Evolutionary conservation across 2,888 invertebrate species (phyloP).

Genomic region (Lottia scabra): DNA sequence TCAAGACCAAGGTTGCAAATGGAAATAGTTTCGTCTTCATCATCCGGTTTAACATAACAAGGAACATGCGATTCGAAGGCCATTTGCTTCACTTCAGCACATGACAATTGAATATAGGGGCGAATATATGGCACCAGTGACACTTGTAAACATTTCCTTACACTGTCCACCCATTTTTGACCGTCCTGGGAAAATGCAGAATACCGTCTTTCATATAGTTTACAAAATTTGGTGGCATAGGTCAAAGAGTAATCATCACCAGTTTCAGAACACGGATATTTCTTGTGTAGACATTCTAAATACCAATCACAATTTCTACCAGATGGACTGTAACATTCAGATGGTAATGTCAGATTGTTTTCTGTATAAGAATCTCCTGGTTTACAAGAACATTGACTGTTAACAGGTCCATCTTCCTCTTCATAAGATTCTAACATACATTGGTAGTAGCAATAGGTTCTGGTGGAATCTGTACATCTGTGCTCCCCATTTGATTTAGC

Average conservation of each 20-base stretch:
- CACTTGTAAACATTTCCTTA: conserved; percentile 30
- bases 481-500: conserved; percentile 16
- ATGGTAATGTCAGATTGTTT: conserved; percentile 10
- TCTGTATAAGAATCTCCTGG: neutral
- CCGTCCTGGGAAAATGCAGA: conserved; percentile 15
- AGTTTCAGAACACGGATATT: conserved; percentile 4
- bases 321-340: conserved; percentile 26
- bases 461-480: conserved; percentile 8
- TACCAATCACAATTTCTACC: conserved; percentile 28
- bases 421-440: conserved; percentile 26
- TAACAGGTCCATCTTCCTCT: conserved; percentile 10
- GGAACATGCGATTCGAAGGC: conserved; percentile 20
- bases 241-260: conserved; percentile 20
- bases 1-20: no score
- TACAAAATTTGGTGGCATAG: conserved; percentile 30
- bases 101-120: conserved; percentile 12
- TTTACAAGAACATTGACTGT: conserved; percentile 20
- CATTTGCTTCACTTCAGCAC: conserved; percentile 17
- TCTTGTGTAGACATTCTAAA: conserved; percentile 22
- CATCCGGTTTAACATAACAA: conserved; percentile 22
- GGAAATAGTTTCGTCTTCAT: no score
- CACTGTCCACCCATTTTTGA: conserved; percentile 28
- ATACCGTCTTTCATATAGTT: conserved; percentile 18
- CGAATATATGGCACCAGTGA: conserved; percentile 26
- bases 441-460: conserved; percentile 25